phyloP scores from a whole-genome alignment of 2,113 vertebrate species.

The Cheirogaleus medius region DNA sequence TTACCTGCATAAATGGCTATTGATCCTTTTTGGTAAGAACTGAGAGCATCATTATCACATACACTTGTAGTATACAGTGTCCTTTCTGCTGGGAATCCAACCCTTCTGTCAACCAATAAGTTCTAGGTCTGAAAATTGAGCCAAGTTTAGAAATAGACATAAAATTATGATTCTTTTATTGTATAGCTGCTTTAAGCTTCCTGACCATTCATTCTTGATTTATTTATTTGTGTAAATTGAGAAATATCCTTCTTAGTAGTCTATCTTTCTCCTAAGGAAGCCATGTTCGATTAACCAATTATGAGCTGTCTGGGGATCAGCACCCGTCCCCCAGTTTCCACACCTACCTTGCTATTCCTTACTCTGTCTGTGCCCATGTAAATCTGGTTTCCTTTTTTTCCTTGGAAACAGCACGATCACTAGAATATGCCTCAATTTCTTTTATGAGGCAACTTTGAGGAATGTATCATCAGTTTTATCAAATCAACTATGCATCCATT shows the following conservation, averaged over 20 bases:
- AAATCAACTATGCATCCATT: not conserved
- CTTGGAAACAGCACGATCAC: not conserved
- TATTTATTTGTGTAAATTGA: not conserved
- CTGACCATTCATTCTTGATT: not conserved
- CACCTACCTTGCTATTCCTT: not conserved
- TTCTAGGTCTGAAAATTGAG: not conserved
- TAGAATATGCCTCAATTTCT: not conserved
- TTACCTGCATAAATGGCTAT: not conserved
- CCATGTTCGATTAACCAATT: not conserved
- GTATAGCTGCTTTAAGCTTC: not conserved
- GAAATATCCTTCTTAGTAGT: not conserved
- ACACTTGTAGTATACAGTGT: rapidly evolving
- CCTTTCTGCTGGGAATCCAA: not conserved
- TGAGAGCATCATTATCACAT: not conserved
- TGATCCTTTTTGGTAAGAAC: not conserved
- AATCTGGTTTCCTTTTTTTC: not conserved
- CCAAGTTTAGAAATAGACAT: not conserved
- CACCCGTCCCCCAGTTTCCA: not conserved
- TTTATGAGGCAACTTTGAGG: not conserved
- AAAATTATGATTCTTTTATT: not conserved
- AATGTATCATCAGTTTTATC: slow-evolving; percentile 1
- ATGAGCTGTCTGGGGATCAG: not conserved
- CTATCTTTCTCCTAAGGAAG: not conserved
- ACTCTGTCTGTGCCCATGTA: not conserved
- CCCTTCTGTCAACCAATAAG: not conserved